These are phyloP conservation scores for Laticauda laticaudata DNA, from an alignment of 2,113 vertebrate species.

Conservation along the genomic window DNA sequence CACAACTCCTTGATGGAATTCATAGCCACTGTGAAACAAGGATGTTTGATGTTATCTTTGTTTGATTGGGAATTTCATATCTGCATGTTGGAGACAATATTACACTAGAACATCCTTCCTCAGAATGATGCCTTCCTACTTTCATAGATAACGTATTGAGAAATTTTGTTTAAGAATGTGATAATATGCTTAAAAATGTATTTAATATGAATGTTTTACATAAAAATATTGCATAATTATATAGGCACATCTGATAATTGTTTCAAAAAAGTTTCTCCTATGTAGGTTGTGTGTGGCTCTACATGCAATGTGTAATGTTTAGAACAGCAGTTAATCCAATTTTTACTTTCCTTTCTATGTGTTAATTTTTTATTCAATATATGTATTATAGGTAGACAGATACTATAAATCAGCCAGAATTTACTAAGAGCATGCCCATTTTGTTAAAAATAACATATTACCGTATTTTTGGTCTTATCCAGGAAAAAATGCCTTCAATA, in stretches of 20 bases:
- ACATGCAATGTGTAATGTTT: background rate
- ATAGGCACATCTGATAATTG: background rate
- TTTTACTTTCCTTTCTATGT: background rate
- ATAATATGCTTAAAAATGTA: background rate
- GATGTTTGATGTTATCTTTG: background rate
- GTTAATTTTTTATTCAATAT: background rate
- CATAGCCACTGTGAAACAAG: background rate
- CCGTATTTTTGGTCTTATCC: background rate
- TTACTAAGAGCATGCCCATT: background rate
- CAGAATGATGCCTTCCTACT: background rate
- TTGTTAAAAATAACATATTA: background rate
- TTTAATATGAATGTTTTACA: background rate
- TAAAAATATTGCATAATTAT: background rate
- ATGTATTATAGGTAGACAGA: background rate
- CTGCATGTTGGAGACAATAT: background rate
- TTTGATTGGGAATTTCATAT: background rate
- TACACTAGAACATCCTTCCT: background rate
- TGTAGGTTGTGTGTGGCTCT: background rate
- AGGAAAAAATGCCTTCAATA: background rate
- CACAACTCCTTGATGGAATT: background rate
- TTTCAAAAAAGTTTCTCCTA: background rate
- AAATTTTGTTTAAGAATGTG: background rate
- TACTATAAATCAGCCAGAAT: background rate
- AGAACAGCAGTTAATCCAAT: background rate
- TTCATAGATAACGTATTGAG: background rate